Conservation (phyloP, 2,797 vertebrate species). For the Capromys pilorides region DNA sequence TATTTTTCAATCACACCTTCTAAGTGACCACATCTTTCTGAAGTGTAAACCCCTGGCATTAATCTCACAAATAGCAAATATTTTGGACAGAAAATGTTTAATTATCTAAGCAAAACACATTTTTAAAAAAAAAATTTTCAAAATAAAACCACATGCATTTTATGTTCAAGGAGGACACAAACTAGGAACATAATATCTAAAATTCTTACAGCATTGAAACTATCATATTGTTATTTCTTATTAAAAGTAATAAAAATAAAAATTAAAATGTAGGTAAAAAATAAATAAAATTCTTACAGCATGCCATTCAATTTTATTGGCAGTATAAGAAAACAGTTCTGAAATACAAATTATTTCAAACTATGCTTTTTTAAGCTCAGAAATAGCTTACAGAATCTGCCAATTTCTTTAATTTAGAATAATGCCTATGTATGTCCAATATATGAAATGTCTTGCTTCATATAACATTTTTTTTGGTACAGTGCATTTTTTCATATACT, state of each 20-base stretch:
- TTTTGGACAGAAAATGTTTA: constrained; percentile 26
- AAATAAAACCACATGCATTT: background rate
- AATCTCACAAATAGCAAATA: constrained; percentile 24
- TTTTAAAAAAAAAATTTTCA: background rate
- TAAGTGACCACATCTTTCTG: background rate
- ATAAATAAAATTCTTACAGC: too few species aligned
- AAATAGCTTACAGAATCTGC: background rate
- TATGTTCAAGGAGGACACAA: background rate
- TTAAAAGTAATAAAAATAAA: too few species aligned
- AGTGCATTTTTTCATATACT: too few species aligned
- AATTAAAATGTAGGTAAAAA: too few species aligned
- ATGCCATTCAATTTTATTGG: background rate
- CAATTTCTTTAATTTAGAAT: background rate
- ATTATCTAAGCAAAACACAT: background rate
- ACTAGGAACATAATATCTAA: background rate
- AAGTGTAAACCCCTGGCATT: background rate
- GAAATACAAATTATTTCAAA: background rate
- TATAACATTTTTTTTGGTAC: too few species aligned
- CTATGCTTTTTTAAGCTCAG: background rate
- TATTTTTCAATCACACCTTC: background rate
- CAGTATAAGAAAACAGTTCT: constrained; percentile 8
- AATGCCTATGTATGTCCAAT: background rate
- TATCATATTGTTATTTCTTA: too few species aligned
- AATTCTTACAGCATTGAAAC: too few species aligned
- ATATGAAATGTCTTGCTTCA: background rate